Evolutionary conservation across 2,888 invertebrate species (phyloP).

Genomic region (Allolobophora icterica): DNA sequence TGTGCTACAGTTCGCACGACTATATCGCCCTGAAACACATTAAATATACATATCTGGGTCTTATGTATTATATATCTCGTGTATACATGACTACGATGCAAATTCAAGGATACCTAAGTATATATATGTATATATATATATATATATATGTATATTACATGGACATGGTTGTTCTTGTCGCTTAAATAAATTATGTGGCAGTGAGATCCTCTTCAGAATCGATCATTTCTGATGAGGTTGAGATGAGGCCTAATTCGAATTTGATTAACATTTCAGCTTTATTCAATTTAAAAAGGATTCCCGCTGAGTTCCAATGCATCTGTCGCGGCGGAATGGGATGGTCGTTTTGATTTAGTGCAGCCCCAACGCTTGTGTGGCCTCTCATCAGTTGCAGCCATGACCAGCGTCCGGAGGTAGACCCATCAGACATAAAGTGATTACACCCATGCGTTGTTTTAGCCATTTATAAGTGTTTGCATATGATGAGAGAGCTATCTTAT

Average conservation of each 20-base stretch:
- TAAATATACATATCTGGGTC: background rate
- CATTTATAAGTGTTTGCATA: no score
- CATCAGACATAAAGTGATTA: background rate
- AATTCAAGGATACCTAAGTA: background rate
- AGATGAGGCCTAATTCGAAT: background rate
- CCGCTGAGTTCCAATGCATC: background rate
- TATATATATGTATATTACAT: no score
- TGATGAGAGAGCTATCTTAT: no score
- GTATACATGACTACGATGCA: background rate
- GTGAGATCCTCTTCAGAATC: background rate
- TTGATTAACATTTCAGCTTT: background rate
- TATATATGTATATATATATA: background rate
- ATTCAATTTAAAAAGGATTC: background rate
- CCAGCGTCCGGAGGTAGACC: no score
- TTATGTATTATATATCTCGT: background rate
- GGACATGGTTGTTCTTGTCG: background rate
- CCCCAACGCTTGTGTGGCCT: background rate
- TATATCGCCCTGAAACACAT: background rate
- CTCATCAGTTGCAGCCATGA: no score
- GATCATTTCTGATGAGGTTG: background rate
- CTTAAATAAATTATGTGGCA: background rate
- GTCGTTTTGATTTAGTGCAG: background rate
- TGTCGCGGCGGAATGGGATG: background rate
- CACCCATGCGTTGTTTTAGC: no score
- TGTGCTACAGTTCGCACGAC: background rate